phyloP scores from a whole-genome alignment of 1,140 invertebrate genomes.

The Euwallacea fornicatus region DNA sequence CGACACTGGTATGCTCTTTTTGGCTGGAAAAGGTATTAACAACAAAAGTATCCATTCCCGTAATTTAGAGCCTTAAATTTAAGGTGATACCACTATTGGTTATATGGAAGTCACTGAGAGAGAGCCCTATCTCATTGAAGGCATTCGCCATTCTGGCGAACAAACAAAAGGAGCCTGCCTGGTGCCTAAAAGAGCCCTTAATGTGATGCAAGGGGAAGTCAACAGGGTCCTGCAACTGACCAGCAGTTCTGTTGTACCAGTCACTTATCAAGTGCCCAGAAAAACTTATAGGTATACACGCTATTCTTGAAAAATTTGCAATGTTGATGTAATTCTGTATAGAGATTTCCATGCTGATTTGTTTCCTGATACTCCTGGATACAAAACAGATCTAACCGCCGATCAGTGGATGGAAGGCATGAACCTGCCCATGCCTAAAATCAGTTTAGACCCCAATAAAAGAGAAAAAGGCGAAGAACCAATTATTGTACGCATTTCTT shows the following conservation, averaged over 20 bases:
- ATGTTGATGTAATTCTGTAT: background rate
- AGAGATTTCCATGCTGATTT: slow-evolving; percentile 85
- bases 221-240: slow-evolving; percentile 86
- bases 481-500: slow-evolving; percentile 59
- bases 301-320: background rate
- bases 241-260: slow-evolving; percentile 81
- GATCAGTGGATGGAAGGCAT: slow-evolving; percentile 76
- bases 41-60: background rate
- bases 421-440: slow-evolving; percentile 72
- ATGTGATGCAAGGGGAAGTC: slow-evolving; percentile 94
- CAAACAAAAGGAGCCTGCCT: slow-evolving; percentile 91
- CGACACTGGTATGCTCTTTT: slow-evolving; percentile 92
- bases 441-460: slow-evolving; percentile 77
- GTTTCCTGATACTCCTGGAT: slow-evolving; percentile 84
- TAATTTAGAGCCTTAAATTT: slow-evolving; percentile 13
- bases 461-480: slow-evolving; percentile 62
- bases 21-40: slow-evolving; percentile 77
- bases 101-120: slow-evolving; percentile 85
- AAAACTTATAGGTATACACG: slow-evolving; percentile 59
- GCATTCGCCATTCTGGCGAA: slow-evolving; percentile 77
- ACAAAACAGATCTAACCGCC: slow-evolving; percentile 72
- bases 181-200: slow-evolving; percentile 87
- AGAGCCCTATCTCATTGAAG: slow-evolving; percentile 83
- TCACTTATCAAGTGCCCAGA: slow-evolving; percentile 91
- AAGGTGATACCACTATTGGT: slow-evolving; percentile 77